Evolutionary conservation across 2,888 invertebrate genomes (phyloP).

Genomic region (Keiferia lycopersicella): DNA sequence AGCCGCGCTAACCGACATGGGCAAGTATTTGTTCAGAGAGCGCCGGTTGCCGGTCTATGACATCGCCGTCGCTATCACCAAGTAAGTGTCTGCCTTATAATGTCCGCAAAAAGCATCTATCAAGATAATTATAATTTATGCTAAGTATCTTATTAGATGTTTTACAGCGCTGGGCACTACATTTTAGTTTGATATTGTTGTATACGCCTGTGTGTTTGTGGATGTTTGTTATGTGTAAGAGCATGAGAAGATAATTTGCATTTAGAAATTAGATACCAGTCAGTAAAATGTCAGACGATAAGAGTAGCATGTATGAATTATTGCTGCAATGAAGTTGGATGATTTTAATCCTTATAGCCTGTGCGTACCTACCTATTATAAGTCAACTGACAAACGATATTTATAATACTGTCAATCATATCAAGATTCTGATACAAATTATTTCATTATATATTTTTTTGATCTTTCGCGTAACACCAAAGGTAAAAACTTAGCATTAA

Average conservation of each 20-base stretch:
- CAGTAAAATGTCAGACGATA: background rate
- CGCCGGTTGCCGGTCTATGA: conserved; percentile 96
- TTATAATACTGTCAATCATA: no score
- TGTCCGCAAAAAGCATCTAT: background rate
- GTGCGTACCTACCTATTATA: no score
- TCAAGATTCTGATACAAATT: no score
- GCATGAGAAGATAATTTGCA: background rate
- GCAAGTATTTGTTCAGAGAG: conserved; percentile 97
- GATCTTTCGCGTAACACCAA: no score
- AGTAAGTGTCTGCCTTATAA: conserved; percentile 83
- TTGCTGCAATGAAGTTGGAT: no score
- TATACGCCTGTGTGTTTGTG: background rate
- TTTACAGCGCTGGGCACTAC: background rate
- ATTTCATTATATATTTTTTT: no score
- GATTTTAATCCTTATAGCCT: no score
- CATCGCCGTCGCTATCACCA: conserved; percentile 97
- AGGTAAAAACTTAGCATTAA: background rate
- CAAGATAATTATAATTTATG: background rate
- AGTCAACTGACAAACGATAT: no score
- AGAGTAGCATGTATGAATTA: no score
- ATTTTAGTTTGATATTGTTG: no score
- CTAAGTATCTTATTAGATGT: background rate
- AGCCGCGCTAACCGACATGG: conserved; percentile 97
- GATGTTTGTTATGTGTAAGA: background rate
- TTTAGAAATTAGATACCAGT: background rate